phyloP scores from a whole-genome alignment of 2,888 invertebrate genomes.

The Eumacrocentrus americanus region DNA sequence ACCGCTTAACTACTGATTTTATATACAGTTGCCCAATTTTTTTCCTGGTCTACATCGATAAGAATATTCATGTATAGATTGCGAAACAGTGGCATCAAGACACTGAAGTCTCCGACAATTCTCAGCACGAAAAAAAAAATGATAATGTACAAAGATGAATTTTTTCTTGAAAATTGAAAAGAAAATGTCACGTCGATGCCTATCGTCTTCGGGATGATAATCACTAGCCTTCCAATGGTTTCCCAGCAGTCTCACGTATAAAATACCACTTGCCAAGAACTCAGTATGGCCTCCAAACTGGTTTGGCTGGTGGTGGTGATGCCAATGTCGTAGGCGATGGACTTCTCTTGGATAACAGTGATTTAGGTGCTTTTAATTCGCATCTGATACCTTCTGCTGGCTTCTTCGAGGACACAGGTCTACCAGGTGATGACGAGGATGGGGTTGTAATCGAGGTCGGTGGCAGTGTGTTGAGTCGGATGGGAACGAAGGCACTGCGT shows the following conservation, averaged over 20 bases:
- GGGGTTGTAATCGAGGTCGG: conserved; percentile 35
- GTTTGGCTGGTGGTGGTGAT: conserved; percentile 46
- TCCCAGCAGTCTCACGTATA: not conserved
- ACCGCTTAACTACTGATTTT: no score
- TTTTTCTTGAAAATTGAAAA: no score
- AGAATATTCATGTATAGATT: no score
- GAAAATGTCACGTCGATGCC: conserved; percentile 35
- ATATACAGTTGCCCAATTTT: no score
- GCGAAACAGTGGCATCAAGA: no score
- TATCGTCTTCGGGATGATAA: conserved; percentile 27
- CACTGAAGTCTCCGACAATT: no score
- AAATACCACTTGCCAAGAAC: no score
- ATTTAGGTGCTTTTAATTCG: conserved; percentile 53
- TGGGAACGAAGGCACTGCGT: conserved; percentile 58
- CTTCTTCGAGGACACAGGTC: conserved; percentile 36
- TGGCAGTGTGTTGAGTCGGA: conserved; percentile 47
- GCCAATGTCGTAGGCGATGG: conserved; percentile 55
- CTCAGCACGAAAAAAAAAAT: no score
- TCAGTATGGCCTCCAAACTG: conserved; percentile 59
- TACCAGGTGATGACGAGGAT: conserved; percentile 44
- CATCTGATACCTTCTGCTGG: conserved; percentile 45
- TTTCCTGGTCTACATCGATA: no score
- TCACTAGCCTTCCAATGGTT: conserved; percentile 54
- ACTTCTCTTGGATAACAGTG: conserved; percentile 49
- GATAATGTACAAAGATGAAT: no score